phyloP scores from a whole-genome alignment of 2,113 vertebrate species.

The Tringa solitaria region DNA sequence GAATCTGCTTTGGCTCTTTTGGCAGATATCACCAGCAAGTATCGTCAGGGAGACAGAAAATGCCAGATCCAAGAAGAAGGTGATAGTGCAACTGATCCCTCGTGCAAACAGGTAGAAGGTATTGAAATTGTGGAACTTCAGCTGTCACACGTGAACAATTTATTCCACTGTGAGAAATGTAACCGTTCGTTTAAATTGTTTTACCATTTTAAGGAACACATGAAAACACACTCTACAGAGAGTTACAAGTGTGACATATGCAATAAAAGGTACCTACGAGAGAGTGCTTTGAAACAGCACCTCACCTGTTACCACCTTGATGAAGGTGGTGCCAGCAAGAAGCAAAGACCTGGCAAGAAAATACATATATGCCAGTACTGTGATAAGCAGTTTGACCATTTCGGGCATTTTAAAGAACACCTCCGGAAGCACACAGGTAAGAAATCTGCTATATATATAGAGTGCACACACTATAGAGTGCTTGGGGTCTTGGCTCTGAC shows the following conservation, averaged over 20 bases:
- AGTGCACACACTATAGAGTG: too few species aligned
- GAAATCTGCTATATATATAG: background rate
- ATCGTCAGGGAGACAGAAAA: slow-evolving; percentile 87
- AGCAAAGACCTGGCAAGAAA: slow-evolving; percentile 90
- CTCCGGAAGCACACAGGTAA: slow-evolving; percentile 95
- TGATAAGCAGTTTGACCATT: slow-evolving; percentile 96
- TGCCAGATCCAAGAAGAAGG: slow-evolving; percentile 74
- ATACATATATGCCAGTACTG: slow-evolving; percentile 97
- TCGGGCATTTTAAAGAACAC: slow-evolving; percentile 98
- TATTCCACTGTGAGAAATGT: slow-evolving; percentile 96
- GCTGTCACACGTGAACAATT: slow-evolving; percentile 93
- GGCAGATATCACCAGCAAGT: slow-evolving; percentile 98
- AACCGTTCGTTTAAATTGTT: slow-evolving; percentile 95
- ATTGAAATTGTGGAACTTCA: slow-evolving; percentile 96
- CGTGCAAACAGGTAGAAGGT: slow-evolving; percentile 90
- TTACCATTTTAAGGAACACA: slow-evolving; percentile 98
- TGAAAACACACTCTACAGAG: slow-evolving; percentile 78
- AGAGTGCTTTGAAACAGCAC: slow-evolving; percentile 95
- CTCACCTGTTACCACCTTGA: slow-evolving; percentile 90
- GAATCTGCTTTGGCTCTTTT: slow-evolving; percentile 93
- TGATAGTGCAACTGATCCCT: slow-evolving; percentile 77
- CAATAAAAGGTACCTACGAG: slow-evolving; percentile 92
- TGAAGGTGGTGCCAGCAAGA: slow-evolving; percentile 85
- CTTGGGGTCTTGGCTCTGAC: background rate
- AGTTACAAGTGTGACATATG: slow-evolving; percentile 91